Evolutionary conservation across 2,113 vertebrate species (phyloP), one percentile per base, ranked within the genome.

Genomic region (Cyprinus carpio): DNA sequence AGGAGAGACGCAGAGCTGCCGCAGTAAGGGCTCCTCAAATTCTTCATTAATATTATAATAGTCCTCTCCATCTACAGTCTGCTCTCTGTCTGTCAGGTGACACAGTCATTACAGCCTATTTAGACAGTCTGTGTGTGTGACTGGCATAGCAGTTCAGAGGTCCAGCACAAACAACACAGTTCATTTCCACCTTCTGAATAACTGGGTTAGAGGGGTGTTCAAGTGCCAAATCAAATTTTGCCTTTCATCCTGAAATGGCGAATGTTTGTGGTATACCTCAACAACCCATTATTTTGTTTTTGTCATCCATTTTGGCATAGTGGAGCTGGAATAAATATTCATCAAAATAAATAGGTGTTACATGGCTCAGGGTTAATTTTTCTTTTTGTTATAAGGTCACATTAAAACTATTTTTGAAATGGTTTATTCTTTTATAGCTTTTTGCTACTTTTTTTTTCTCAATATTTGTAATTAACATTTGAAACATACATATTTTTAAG

Each of bases 1-100:
- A 58, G 67, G 56, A 29, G 25, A 60, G 83, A 69, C 6, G 15
- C 46, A 18, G 15, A 31, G 16, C 51, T 51, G 46, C 13, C 16
- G 46, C 74, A 27, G 74, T 25, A 82, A 18, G 40, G 62, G n/a
- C 40, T 54, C n/a, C 43, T 69, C 37, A 67, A 67, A 40, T 79
- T 64, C 60, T 76, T 25, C 16, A 84, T 76, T 76, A 69, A 74
- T 31, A 51, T 81, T 34, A 62, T 67, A 60, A 69, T 87, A 43
- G 62, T 69, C 60, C 25, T 9, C 27, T 64, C 67, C 54, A 87
- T 81, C 56, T 75, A 15, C 80, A 81, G 40, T 69, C 69, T 84
- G 49, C 34, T 37, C 27, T 56, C 75, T 34, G 75, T 77, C 54
- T 34, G 18, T 77, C 75, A 34, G 74, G 25, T 51, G 46, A 58